phyloP scores from a whole-genome alignment of 1,140 invertebrate species.

The Papilio polytes region DNA sequence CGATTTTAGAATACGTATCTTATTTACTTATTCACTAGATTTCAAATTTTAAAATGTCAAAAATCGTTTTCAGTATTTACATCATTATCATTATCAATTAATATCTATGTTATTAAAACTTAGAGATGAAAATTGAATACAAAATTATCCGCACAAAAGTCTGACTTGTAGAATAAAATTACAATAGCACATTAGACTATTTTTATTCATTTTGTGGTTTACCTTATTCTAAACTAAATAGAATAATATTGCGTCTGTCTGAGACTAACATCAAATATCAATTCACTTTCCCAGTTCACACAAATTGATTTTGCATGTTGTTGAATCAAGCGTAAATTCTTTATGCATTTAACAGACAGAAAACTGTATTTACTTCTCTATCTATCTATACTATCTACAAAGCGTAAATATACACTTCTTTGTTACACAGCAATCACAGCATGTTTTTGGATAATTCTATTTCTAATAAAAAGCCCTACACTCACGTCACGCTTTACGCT shows the following conservation, averaged over 20 bases:
- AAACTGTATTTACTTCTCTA: not conserved
- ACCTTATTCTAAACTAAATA: not conserved
- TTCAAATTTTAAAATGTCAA: too few relatives aligned
- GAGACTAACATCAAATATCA: constrained; percentile 9
- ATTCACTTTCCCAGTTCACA: not conserved
- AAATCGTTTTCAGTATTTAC: too few relatives aligned
- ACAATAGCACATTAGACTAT: not conserved
- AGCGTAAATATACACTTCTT: too few relatives aligned
- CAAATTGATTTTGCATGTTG: constrained; percentile 22
- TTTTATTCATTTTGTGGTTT: not conserved
- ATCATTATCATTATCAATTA: too few relatives aligned
- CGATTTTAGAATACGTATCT: too few relatives aligned
- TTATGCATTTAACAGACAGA: not conserved
- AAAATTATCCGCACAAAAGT: not conserved
- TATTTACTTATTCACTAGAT: too few relatives aligned
- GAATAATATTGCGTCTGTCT: not conserved
- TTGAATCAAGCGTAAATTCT: not conserved
- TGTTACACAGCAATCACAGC: too few relatives aligned
- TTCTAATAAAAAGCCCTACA: too few relatives aligned
- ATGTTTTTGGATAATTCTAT: too few relatives aligned
- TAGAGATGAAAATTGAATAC: not conserved
- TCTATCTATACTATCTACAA: too few relatives aligned
- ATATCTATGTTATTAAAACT: too few relatives aligned
- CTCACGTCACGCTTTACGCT: too few relatives aligned
- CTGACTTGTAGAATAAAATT: not conserved